Base-by-base conservation (phyloP, 2,797 vertebrate species). In the Sebastiscus tertius region DNA sequence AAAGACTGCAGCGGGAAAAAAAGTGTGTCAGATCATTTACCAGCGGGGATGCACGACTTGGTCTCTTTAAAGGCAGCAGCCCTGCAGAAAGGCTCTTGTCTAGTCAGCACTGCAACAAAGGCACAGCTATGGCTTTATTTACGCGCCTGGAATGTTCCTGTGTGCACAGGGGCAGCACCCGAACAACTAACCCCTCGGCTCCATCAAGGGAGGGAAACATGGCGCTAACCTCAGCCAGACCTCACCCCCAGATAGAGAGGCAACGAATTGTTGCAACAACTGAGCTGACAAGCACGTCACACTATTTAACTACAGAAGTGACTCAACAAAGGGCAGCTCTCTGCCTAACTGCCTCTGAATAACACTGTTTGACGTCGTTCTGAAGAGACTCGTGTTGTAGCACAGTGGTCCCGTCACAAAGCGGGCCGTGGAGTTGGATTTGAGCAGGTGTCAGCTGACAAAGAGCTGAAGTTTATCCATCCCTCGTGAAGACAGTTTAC, bases 11-110 rank as follows among this genome's bases (percentile, higher is more conserved):
- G 93, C 61, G 33, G 89, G 82, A 8, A 13, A 85, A 89, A 93
- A 95, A 93, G 91, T 93, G 90, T 95, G 94, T 94, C 93, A 94
- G 92, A 95, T 94, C 91, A 88, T 94, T 94, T 93, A 92, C 82
- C 93, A 91, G 91, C 90, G 54, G 94, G 93, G 93, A 94, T 93
- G 92, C 87, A 80, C 79, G 56, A 90, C 92, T 91, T 84, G 63
- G 71, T 91, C 89, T 92, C 90, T 94, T 92, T 87, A 89, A 86
- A 93, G 92, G 91, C 92, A 82, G 90, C 78, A 83, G 89, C 90
- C 91, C 93, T 91, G 90, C 92, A 93, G 89, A 94, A 94, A 93
- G 80, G 79, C 94, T 91, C 90, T 89, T 93, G 94, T 92, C 92
- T 87, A 92, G 91, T 94, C 93, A 93, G 93, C 94, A 94, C 88